Percentiles rank a stretch among this genome's conserved stretches.
Conservation (phyloP, 1,140 invertebrate species). For the Pomacea maculata region DNA sequence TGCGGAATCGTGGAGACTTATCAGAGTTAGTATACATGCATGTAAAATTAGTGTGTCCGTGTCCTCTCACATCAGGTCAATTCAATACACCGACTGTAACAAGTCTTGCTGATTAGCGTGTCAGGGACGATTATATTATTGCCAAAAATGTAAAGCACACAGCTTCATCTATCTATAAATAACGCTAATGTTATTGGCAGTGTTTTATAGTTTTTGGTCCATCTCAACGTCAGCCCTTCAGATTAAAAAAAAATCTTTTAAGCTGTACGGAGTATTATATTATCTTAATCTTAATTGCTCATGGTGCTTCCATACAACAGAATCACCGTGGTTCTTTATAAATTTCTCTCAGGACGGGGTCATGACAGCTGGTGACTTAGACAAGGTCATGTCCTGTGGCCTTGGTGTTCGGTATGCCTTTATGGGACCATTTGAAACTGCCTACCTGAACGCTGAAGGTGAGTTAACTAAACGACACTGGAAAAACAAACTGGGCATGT, state of each 20-base stretch:
- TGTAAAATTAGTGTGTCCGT: too few species aligned
- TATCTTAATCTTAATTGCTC: too few species aligned
- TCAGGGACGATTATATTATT: too few species aligned
- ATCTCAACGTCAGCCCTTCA: neutral
- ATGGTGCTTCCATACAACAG: too few species aligned
- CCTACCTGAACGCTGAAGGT: slow-evolving; percentile 85
- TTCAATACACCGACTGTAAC: too few species aligned
- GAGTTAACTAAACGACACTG: neutral
- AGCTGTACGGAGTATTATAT: neutral
- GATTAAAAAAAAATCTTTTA: neutral
- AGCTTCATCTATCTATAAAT: too few species aligned
- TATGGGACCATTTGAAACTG: slow-evolving; percentile 90
- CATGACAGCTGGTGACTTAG: slow-evolving; percentile 86
- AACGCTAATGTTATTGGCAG: too few species aligned
- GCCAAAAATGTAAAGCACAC: too few species aligned
- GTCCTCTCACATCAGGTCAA: too few species aligned
- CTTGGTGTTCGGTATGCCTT: slow-evolving; percentile 95
- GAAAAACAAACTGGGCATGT: too few species aligned
- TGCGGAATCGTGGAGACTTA: slow-evolving; percentile 89
- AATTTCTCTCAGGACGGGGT: slow-evolving; percentile 69
- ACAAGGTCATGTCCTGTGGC: slow-evolving; percentile 93
- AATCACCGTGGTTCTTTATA: neutral
- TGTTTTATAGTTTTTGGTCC: too few species aligned
- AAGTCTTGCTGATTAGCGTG: too few species aligned
- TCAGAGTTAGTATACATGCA: slow-evolving; percentile 64